Conservation (phyloP, 2,888 invertebrate species). For the Macrophya alboannulata region DNA sequence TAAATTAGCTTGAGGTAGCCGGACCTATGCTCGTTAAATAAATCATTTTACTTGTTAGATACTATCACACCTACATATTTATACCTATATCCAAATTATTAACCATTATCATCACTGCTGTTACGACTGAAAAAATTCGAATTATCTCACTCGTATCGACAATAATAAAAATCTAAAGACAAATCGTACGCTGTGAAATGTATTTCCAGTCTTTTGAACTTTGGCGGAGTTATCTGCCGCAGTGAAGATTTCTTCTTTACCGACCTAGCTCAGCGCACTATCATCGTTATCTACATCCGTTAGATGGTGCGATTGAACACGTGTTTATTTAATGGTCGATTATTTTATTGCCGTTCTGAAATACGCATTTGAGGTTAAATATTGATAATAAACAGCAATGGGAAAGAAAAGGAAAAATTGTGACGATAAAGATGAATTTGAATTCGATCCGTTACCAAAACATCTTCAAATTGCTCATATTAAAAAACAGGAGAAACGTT, state of each 20-base stretch:
- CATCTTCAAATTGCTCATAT: constrained; percentile 90
- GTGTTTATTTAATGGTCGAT: background rate
- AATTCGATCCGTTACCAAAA: constrained; percentile 90
- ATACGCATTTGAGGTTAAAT: background rate
- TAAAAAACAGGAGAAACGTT: constrained; percentile 92
- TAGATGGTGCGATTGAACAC: background rate
- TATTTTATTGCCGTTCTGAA: background rate
- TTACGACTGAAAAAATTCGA: too few relatives aligned
- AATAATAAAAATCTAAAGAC: background rate
- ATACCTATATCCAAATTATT: background rate
- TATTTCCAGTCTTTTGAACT: background rate
- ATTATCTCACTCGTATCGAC: too few relatives aligned
- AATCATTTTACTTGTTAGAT: constrained; percentile 17
- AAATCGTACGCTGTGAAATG: too few relatives aligned
- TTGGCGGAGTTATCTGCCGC: background rate
- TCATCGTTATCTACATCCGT: background rate
- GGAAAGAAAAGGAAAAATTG: constrained; percentile 82
- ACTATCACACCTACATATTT: background rate
- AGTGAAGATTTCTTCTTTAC: background rate
- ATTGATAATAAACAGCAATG: constrained; percentile 73
- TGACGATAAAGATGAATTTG: constrained; percentile 85
- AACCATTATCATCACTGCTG: too few relatives aligned
- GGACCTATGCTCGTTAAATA: constrained; percentile 23
- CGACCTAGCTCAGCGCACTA: background rate
- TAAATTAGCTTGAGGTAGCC: constrained; percentile 19